Conservation (phyloP, 2,797 vertebrate species). For the Pristis pectinata region DNA sequence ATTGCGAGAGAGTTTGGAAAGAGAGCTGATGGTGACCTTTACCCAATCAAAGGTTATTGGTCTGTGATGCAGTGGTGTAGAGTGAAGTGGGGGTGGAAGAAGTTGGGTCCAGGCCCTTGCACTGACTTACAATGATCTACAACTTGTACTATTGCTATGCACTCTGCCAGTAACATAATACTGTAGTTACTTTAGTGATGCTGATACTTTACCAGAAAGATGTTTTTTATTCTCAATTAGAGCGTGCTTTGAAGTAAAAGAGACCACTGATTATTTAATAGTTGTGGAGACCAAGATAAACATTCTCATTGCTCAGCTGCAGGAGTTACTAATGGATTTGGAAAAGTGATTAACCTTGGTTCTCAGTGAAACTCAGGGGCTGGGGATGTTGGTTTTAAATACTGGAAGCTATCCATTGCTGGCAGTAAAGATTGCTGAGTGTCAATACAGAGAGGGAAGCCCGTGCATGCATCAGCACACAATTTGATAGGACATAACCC, state of each 20-base stretch:
- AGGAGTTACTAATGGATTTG: slow-evolving; percentile 9
- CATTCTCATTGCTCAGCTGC: background rate
- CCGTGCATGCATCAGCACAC: background rate
- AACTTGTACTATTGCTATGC: background rate
- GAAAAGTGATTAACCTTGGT: background rate
- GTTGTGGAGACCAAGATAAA: background rate
- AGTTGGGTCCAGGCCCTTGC: background rate
- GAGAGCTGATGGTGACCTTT: background rate
- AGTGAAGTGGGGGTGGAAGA: no score
- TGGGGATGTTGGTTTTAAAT: background rate
- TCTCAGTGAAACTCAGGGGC: background rate
- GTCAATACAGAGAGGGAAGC: no score
- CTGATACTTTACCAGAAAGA: background rate
- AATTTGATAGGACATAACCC: background rate
- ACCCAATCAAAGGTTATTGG: background rate
- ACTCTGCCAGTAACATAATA: background rate
- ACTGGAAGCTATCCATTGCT: background rate
- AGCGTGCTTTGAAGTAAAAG: background rate
- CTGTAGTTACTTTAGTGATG: no score
- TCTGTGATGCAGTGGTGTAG: no score
- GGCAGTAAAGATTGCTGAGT: background rate
- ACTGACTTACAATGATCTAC: no score
- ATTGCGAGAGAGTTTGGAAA: background rate
- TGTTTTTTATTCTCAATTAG: background rate
- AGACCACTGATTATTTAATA: background rate